Evolutionary conservation across 2,113 vertebrate genomes (phyloP).

Genomic region (Odobenus rosmarus): DNA sequence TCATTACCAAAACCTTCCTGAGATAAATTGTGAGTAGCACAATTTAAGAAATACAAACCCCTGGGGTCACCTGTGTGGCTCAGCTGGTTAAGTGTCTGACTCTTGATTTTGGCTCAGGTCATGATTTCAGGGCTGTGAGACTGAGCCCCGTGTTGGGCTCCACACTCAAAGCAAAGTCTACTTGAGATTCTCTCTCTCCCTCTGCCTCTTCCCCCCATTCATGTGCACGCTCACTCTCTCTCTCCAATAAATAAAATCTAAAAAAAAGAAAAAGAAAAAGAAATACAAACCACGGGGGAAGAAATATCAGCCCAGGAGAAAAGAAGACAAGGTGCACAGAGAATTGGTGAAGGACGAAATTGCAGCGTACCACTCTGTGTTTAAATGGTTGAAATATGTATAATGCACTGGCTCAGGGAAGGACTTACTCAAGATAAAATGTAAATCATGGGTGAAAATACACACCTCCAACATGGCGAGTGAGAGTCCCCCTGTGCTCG

Average conservation of each 20-base stretch:
- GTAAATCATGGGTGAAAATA: background rate
- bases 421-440: background rate
- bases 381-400: background rate
- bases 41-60: background rate
- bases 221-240: no score
- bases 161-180: no score
- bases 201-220: no score
- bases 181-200: no score
- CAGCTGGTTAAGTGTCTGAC: no score
- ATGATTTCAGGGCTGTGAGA: no score
- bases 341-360: background rate
- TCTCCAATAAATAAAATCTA: no score
- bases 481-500: background rate
- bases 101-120: no score
- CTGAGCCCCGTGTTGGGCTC: no score
- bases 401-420: background rate
- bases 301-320: constrained; percentile 7
- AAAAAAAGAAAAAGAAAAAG: background rate
- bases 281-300: background rate
- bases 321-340: background rate
- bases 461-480: fast-evolving
- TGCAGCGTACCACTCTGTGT: background rate
- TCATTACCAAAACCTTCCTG: background rate
- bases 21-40: background rate
- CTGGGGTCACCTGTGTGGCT: no score